Base-by-base conservation (phyloP, 2,888 invertebrate genomes). In the Drosophila anomelani region DNA sequence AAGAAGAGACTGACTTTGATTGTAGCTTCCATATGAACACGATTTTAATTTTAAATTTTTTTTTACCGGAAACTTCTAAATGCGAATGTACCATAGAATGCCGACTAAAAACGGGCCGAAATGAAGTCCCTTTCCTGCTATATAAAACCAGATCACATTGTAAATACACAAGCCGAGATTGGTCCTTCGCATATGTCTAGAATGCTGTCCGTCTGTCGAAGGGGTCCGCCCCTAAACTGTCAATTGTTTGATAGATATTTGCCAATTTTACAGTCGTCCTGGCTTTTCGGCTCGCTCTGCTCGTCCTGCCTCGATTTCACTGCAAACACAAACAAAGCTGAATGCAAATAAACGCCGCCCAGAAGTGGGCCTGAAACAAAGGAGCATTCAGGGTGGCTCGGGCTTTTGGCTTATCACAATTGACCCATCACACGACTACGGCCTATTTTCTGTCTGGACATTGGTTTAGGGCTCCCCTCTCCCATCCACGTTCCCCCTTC, bases 331-430 rank as follows among this genome's bases (percentile, higher is more conserved):
- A 89, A 88, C 88, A 85, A 75, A 77, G 72, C 81, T 53, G 69
- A 85, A 89, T 86, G 85, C 88, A 86, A 86, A 86, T 86, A 85
- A 85, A 86, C 88, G 88, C 76, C 51, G 79, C 61, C 79, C 67
- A 77, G 64, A 68, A 70, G 56, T 56, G 86, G 69, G 85, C 89
- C 83, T 86, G 88, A 82, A 89, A 85, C 89, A 85, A 85, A 85
- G 89, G 78, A 85, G 80, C 82, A 80, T 58, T 68, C 81, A 17
- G 67, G 68, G 69, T 70, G 76, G 76, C 53, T 66, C 81, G 62
- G 64, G 58, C 76, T 61, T 61, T 77, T 72, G 78, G 87, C 89
- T 90, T 90, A 87, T 87, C 86, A 84, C 90, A 88, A 81, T 77
- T 84, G 87, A 77, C 89, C 86, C 90, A 87, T 90, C 90, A 75